Conservation (phyloP, 2,888 invertebrate genomes). For the Drosophila rubida region DNA sequence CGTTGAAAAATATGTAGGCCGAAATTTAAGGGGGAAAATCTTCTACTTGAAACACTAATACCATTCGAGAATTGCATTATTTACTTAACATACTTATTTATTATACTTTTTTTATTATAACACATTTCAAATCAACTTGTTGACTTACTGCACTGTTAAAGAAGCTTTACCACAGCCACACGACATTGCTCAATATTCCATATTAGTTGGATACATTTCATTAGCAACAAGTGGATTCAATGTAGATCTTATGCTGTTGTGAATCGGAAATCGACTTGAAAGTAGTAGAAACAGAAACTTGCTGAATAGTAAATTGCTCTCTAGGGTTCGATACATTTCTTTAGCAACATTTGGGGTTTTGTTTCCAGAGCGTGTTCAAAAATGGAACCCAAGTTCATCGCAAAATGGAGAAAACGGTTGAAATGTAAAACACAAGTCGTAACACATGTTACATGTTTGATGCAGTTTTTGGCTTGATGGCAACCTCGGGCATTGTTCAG, state of each 20-base stretch:
- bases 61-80: too few relatives aligned
- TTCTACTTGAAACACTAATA: not conserved
- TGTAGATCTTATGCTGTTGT: not conserved
- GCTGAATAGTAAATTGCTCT: not conserved
- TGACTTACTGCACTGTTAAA: not conserved
- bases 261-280: not conserved
- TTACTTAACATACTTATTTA: not conserved
- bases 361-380: not conserved
- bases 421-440: not conserved
- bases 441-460: not conserved
- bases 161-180: not conserved
- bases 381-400: not conserved
- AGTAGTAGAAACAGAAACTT: not conserved
- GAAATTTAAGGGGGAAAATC: too few relatives aligned
- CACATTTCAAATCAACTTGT: not conserved
- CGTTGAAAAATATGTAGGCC: too few relatives aligned
- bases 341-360: not conserved
- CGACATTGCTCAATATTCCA: not conserved
- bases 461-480: not conserved
- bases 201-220: not conserved
- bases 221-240: not conserved
- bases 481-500: slow-evolving; percentile 10
- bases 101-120: too few relatives aligned
- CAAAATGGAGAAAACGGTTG: not conserved
- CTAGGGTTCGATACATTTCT: not conserved